A percentile compares a stretch with the other conserved stretches of the same genome.
These are phyloP conservation scores for Cyrtorhinus lividipennis DNA, from an alignment of 1,140 invertebrate species.

Conservation along the genomic window DNA sequence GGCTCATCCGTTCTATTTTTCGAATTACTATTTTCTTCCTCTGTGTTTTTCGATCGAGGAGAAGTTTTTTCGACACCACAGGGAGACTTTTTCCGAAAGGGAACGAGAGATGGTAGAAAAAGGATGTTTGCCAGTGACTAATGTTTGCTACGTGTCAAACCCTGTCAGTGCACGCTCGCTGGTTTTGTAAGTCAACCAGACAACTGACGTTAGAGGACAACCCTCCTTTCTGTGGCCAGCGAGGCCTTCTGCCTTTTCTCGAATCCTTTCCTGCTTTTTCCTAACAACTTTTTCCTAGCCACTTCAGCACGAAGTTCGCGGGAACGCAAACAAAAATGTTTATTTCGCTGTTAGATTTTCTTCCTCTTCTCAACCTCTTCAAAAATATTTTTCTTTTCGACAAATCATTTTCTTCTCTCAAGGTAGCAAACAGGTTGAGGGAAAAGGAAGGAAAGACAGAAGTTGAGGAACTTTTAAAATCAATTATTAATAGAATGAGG, in stretches of 20 bases:
- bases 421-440: neutral
- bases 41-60: no score
- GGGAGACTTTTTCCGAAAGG: no score
- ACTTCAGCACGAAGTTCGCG: neutral
- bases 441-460: neutral
- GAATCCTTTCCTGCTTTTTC: neutral
- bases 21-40: no score
- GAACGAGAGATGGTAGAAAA: neutral
- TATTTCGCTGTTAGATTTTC: neutral
- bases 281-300: neutral
- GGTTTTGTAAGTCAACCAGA: neutral
- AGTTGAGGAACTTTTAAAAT: neutral
- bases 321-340: neutral
- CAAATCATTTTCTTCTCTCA: neutral
- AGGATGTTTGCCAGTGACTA: neutral
- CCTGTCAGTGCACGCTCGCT: neutral
- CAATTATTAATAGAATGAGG: neutral
- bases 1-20: no score
- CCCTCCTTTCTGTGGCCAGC: neutral
- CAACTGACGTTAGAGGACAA: neutral
- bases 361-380: neutral
- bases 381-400: neutral
- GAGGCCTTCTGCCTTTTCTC: neutral
- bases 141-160: slow-evolving; percentile 6
- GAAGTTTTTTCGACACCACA: no score